These are phyloP conservation scores for Falco columbarius DNA, from an alignment of 2,797 vertebrate species.

Conservation along the genomic window DNA sequence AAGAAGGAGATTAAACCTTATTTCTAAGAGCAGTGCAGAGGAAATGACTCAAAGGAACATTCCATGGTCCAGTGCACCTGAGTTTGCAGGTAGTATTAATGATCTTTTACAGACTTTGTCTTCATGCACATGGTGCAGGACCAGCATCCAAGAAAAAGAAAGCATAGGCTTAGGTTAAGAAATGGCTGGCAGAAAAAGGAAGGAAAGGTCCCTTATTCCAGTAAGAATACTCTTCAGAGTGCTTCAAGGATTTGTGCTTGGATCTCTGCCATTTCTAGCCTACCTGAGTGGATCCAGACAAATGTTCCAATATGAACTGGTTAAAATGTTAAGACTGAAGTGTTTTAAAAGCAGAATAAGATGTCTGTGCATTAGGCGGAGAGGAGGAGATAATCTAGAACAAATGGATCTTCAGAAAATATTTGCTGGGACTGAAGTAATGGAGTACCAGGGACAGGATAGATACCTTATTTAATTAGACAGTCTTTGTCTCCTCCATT, in stretches of 20 bases:
- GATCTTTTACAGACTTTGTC: neutral
- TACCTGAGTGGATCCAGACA: neutral
- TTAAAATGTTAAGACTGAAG: neutral
- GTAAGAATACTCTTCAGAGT: neutral
- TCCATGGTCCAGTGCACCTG: neutral
- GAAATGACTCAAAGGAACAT: constrained; percentile 2
- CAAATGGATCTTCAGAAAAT: constrained; percentile 9
- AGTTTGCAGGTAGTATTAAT: constrained; percentile 12
- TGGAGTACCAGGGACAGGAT: neutral
- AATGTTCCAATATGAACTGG: neutral
- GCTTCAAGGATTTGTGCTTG: neutral
- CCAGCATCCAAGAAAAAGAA: neutral
- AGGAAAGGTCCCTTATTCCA: neutral
- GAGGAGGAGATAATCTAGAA: neutral
- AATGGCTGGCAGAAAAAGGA: neutral
- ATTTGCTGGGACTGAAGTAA: neutral
- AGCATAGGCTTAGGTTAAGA: neutral
- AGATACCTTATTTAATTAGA: neutral
- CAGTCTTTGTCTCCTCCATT: neutral
- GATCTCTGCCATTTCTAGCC: neutral
- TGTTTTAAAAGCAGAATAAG: neutral
- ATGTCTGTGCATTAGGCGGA: neutral
- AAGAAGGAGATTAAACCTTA: neutral
- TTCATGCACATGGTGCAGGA: neutral
- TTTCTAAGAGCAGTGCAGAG: neutral